Evolutionary conservation across 2,888 invertebrate species (phyloP).

Genomic region (Hylaea fasciaria): DNA sequence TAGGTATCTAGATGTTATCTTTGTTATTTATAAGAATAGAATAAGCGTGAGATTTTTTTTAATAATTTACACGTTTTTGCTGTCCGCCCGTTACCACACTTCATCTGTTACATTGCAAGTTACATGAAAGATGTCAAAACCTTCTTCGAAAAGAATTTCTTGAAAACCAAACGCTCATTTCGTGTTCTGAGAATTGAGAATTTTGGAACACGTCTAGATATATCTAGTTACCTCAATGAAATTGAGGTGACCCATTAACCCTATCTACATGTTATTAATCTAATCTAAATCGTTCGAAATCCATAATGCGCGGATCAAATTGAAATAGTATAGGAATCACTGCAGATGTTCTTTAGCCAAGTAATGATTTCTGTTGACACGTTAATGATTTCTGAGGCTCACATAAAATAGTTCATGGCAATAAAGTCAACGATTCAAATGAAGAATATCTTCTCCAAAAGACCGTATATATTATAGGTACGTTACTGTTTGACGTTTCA

Average conservation of each 20-base stretch:
- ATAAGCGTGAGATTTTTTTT: conserved; percentile 1
- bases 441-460: conserved; percentile 39
- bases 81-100: conserved; percentile 16
- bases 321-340: background rate
- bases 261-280: conserved; percentile 20
- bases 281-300: conserved; percentile 16
- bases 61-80: conserved; percentile 3
- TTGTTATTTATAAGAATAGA: background rate
- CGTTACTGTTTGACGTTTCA: conserved; percentile 60
- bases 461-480: conserved; percentile 39
- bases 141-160: conserved; percentile 17
- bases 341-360: conserved; percentile 19
- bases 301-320: background rate
- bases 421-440: conserved; percentile 44
- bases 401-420: conserved; percentile 17
- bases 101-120: conserved; percentile 21
- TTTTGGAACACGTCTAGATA: conserved; percentile 46
- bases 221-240: conserved; percentile 61
- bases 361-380: conserved; percentile 29
- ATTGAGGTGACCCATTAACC: conserved; percentile 67
- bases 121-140: conserved; percentile 21
- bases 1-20: conserved; percentile 1
- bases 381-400: conserved; percentile 17
- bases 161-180: conserved; percentile 7
- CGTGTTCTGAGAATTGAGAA: conserved; percentile 54